Base-by-base conservation (phyloP, 2,797 vertebrate species). In the Tiaroga cobitis region DNA sequence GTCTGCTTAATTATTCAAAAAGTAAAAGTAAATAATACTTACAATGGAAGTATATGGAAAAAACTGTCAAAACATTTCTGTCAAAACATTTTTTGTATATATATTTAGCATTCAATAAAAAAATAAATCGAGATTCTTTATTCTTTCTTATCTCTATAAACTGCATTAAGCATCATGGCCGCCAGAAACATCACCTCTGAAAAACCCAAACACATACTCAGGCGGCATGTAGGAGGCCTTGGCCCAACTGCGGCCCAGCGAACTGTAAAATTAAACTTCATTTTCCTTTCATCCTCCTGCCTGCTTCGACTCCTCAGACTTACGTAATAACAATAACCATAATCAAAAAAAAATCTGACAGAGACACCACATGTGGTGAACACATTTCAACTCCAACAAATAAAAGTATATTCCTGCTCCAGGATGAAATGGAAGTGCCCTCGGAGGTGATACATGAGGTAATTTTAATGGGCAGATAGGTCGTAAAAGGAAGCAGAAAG, bases 231-330 rank as follows among this genome's bases (percentile, higher is more conserved):
- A 76, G 61, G 83, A 79, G 26, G 63, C 61, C 80, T 73, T 65
- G 41, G 91, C 88, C 91, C 88, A 80, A 91, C 93, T 92, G 92
- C 76, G 90, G 93, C 90, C 88, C 93, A 95, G 89, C 94, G 93
- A 93, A 88, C 93, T 95, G 95, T 94, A 94, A 96, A 96, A 96
- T 95, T 95, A 94, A 95, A 95, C 83, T 91, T 92, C 88, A 70
- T 88, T 93, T 88, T 90, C 91, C 90, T 89, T 91, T 90, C 89
- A 92, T 92, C 91, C 91, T 54, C 90, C 91, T 91, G 93, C 92
- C 93, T 91, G 92, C 91, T 93, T 91, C 91, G 89, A 90, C 39
- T 75, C 89, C 88, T 90, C 87, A 91, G 77, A 90, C 89, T 93
- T 93, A 91, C 90, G 91, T 91, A 92, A 94, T 89, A 78, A 92